Evolutionary conservation across 2,888 invertebrate species (phyloP), one percentile per base, ranked within the genome.

Genomic region (Amiota mariae): DNA sequence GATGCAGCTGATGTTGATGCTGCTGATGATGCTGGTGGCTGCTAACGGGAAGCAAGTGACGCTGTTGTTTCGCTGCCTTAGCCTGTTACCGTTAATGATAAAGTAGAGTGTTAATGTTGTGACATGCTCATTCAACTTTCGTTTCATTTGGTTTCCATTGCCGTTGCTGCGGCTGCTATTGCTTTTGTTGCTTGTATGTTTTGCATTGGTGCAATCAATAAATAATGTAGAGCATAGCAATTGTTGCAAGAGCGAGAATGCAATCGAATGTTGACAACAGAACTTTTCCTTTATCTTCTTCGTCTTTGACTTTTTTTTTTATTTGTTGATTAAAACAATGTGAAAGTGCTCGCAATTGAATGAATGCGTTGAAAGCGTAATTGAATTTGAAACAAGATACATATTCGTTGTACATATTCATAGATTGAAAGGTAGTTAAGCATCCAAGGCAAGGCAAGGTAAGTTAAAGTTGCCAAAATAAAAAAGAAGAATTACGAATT

Each of bases 41-140:
- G 36, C 36, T 36, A 36, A 36, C 36, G 36, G 36, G 36, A 36
- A 36, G 36, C 36, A 36, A 59, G 18, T 11, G 20, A 59, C 18
- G 20, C 11, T 20, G 54, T n/a, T n/a, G 20, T 20, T 15, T 20
- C 10, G 18, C 8, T 20, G 18, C 15, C 59, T 20, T 6, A 15
- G 59, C 18, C 59, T 59, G 59, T 59, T 18, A 59, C 59, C 18
- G 59, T 57, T 72, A 66, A 66, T 66, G 66, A 66, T 66, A 48
- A 66, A 66, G 20, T 15, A 24, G 66, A n/a, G 66, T 66, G 48
- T 66, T 66, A 66, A 66, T 66, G 66, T 66, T 66, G 48, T 66
- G 66, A 48, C 66, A 48, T 66, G 48, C 59, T 59, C 59, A 59
- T 66, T 48, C 66, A 66, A 66, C 66, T 66, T 66, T 66, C 66